phyloP scores from a whole-genome alignment of 2,797 vertebrate genomes.

The Brachymystax lenok region DNA sequence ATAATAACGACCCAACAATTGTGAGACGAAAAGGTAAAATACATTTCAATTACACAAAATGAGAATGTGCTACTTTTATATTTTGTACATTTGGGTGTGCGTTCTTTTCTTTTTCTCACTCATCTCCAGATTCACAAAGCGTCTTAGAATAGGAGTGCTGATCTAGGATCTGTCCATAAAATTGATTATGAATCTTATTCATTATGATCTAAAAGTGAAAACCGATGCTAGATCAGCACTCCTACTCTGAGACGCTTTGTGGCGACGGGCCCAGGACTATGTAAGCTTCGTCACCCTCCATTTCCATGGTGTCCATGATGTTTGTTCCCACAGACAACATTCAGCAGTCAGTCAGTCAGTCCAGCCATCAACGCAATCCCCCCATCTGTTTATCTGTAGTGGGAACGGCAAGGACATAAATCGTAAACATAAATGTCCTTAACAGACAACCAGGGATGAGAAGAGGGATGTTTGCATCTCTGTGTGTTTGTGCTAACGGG shows the following conservation, averaged over 20 bases:
- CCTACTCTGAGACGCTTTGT: no score
- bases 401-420: constrained; percentile 26
- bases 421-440: constrained; percentile 20
- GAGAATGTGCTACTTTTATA: background rate
- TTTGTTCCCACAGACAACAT: background rate
- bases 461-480: constrained; percentile 17
- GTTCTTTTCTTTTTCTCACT: background rate
- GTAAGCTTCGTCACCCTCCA: background rate
- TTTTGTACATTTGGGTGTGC: background rate
- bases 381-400: constrained; percentile 30
- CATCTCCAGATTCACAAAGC: background rate
- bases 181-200: no score
- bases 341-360: background rate
- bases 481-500: constrained; percentile 45
- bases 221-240: no score
- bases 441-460: constrained; percentile 6
- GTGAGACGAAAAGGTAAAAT: no score
- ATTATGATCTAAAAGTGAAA: no score
- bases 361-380: constrained; percentile 17
- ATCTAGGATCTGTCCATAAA: no score
- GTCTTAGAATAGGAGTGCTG: no score
- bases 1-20: no score
- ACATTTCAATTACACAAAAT: background rate
- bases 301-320: constrained; percentile 5
- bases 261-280: background rate